Evolutionary conservation across 2,797 vertebrate species (phyloP).

Genomic region (Varecia variegata): DNA sequence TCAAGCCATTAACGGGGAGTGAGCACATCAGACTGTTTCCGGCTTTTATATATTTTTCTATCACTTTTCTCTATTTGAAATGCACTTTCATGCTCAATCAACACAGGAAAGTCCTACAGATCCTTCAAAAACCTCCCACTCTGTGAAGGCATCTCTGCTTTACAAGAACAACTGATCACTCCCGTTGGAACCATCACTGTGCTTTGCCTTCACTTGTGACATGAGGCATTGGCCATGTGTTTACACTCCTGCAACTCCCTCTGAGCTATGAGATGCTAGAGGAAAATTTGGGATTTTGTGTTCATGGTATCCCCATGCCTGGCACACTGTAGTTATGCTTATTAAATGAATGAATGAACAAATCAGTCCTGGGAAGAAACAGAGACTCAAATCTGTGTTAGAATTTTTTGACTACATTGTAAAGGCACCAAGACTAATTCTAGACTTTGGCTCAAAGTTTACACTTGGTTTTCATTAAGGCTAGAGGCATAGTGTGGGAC

Average conservation of each 20-base stretch:
- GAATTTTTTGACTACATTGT: background rate
- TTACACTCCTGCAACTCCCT: background rate
- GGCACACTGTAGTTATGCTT: background rate
- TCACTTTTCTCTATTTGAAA: slow-evolving; percentile 25
- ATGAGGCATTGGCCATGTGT: rapidly evolving
- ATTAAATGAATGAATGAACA: background rate
- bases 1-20: rapidly evolving
- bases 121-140: background rate
- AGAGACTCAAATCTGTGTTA: background rate
- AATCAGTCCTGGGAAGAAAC: background rate
- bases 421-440: slow-evolving; percentile 10
- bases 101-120: background rate
- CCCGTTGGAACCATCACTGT: background rate
- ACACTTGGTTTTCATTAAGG: slow-evolving; percentile 50
- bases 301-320: background rate
- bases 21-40: background rate
- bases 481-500: background rate
- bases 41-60: slow-evolving; percentile 28
- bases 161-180: background rate
- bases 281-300: background rate
- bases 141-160: background rate
- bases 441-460: slow-evolving; percentile 51
- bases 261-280: background rate
- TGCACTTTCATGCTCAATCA: background rate
- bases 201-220: too few species aligned